Evolutionary conservation across 1,140 invertebrate genomes (phyloP).

Genomic region (Drosophila navojoa): DNA sequence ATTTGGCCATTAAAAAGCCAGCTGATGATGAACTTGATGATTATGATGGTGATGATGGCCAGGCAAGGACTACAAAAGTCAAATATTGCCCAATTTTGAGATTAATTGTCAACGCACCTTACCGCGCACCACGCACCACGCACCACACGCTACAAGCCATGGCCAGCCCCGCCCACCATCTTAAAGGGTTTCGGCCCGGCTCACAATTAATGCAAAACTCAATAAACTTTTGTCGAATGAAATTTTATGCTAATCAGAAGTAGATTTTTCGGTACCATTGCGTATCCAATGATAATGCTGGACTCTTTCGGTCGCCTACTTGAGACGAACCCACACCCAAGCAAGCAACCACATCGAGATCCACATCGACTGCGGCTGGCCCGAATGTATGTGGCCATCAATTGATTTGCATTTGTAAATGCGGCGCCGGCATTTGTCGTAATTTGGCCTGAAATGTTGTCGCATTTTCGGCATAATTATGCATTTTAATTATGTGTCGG

Average conservation of each 20-base stretch:
- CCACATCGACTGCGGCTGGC: no score
- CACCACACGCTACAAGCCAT: background rate
- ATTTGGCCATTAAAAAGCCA: slow-evolving; percentile 79
- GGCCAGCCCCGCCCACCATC: slow-evolving; percentile 21
- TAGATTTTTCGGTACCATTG: slow-evolving; percentile 72
- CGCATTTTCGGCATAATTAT: slow-evolving; percentile 81
- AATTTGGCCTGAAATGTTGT: slow-evolving; percentile 74
- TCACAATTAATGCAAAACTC: slow-evolving; percentile 79
- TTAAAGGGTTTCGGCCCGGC: slow-evolving; percentile 69
- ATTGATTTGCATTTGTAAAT: slow-evolving; percentile 81
- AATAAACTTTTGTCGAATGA: slow-evolving; percentile 82
- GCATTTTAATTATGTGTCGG: slow-evolving; percentile 78
- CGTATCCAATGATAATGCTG: slow-evolving; percentile 69
- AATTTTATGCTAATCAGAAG: slow-evolving; percentile 82
- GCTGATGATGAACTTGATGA: slow-evolving; percentile 39
- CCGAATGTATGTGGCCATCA: slow-evolving; percentile 45
- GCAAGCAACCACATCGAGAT: background rate
- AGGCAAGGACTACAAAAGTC: slow-evolving; percentile 74
- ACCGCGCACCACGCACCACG: slow-evolving; percentile 26
- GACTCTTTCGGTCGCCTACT: slow-evolving; percentile 64
- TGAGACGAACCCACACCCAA: slow-evolving; percentile 49
- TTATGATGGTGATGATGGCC: slow-evolving; percentile 19
- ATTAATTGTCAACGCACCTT: slow-evolving; percentile 82
- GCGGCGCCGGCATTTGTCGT: slow-evolving; percentile 74
- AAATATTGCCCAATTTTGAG: slow-evolving; percentile 81